phyloP scores from a whole-genome alignment of 2,797 vertebrate species.

The Spheniscus humboldti region DNA sequence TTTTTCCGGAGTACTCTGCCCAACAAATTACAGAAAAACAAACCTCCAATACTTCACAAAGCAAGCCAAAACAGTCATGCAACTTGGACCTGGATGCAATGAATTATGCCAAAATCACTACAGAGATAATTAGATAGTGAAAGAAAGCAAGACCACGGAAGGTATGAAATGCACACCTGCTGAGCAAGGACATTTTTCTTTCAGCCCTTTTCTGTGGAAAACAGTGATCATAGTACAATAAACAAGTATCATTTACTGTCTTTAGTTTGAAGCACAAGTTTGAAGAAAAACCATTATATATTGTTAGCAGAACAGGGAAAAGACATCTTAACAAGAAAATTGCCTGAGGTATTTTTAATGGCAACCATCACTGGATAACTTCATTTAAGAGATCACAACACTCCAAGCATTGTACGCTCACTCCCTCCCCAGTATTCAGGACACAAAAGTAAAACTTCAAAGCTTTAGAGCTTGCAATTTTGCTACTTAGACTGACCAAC shows the following conservation, averaged over 20 bases:
- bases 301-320: background rate
- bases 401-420: fast-evolving
- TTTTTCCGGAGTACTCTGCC: slow-evolving; percentile 46
- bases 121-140: slow-evolving; percentile 46
- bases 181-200: slow-evolving; percentile 40
- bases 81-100: slow-evolving; percentile 45
- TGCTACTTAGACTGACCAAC: slow-evolving; percentile 80
- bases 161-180: slow-evolving; percentile 50
- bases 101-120: slow-evolving; percentile 52
- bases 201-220: slow-evolving; percentile 14
- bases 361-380: background rate
- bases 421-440: background rate
- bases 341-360: background rate
- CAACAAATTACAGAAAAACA: slow-evolving; percentile 56
- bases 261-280: background rate
- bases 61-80: slow-evolving; percentile 66
- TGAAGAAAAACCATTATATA: background rate
- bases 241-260: background rate
- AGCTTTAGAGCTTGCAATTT: background rate
- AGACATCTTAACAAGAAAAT: background rate
- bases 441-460: background rate
- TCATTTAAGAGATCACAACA: background rate
- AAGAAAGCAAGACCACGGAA: slow-evolving; percentile 50
- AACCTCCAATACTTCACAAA: slow-evolving; percentile 47
- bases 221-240: background rate